Evolutionary conservation across 2,797 vertebrate genomes (phyloP).

Genomic region (Botia kubotai): DNA sequence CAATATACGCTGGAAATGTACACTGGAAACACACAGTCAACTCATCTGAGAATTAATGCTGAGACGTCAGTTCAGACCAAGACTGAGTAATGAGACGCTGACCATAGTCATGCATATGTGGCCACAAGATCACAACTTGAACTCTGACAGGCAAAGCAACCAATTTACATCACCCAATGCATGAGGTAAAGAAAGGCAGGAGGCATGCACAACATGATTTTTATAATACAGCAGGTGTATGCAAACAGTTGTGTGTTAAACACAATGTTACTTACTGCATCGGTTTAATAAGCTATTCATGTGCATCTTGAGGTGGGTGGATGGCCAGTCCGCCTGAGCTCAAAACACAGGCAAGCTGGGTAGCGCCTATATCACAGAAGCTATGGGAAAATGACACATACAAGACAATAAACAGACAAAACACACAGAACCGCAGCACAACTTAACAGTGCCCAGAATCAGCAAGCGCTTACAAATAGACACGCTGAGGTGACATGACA

Average conservation of each 20-base stretch:
- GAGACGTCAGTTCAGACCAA: not conserved
- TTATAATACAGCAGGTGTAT: not conserved
- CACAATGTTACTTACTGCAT: constrained; percentile 77
- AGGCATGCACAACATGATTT: not conserved
- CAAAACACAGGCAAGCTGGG: constrained; percentile 61
- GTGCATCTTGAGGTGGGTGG: constrained; percentile 74
- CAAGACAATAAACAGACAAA: constrained; percentile 44
- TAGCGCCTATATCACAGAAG: constrained; percentile 63
- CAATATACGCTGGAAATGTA: not conserved
- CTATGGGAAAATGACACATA: constrained; percentile 56
- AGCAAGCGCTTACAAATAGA: constrained; percentile 19
- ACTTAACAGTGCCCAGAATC: not conserved
- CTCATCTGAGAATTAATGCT: not conserved
- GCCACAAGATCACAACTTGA: not conserved
- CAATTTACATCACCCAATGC: not conserved
- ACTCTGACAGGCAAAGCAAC: not conserved
- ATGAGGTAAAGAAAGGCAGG: not conserved
- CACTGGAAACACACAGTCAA: not conserved
- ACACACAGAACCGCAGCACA: constrained; percentile 20
- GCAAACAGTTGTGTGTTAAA: not conserved
- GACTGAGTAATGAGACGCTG: not conserved
- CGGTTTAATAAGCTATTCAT: constrained; percentile 81
- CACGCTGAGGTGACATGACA: not conserved
- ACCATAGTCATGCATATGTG: not conserved
- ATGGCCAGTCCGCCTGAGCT: constrained; percentile 51